Evolutionary conservation across 2,888 invertebrate genomes (phyloP), one percentile per base, ranked within the genome.

Genomic region (Drosophila peninsularis): DNA sequence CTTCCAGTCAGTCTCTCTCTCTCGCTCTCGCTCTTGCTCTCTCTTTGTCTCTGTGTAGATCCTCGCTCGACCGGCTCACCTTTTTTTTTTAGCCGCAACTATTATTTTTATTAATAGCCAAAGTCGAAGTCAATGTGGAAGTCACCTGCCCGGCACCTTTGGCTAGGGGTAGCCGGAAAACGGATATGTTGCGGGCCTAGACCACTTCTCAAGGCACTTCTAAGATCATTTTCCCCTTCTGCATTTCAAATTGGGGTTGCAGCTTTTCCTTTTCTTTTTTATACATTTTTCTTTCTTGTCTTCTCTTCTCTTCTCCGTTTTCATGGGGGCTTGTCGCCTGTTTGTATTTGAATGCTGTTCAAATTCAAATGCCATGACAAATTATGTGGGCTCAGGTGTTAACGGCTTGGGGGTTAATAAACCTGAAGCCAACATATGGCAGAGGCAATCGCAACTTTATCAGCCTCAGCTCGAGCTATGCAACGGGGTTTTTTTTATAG

Each of bases 361-460:
- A 82, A 80, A 88, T 84, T 88, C 82, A 86, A 86, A 77, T 65
- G 86, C 75, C 82, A 83, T 88, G 84, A 84, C 89, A 90, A 90
- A 90, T 90, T 88, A 90, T 90, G 90, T 90, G 90, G 90, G 90
- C 80, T 90, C 90, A 90, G 90, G 90, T 90, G 90, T 87, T 90
- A 80, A 57, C 62, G 65, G 76, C 74, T 82, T 78, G 72, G 85
- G 83, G 85, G 85, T 88, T 81, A 86, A 86, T 71, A 88, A 86
- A 86, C 85, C 79, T 76, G 36, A 34, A 67, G 78, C 62, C 72
- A 71, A 72, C 88, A 88, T 82, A 84, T 88, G 82, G 55, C 62
- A 44, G 30, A 14, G n/a, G 36, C 57, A 62, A 39, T 60, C 44
- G 52, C 62, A 45, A 53, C 19, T 14, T 36, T 30, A 30, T 17